Conservation (phyloP, 2,113 vertebrate species). For the Proterorhinus semilunaris region DNA sequence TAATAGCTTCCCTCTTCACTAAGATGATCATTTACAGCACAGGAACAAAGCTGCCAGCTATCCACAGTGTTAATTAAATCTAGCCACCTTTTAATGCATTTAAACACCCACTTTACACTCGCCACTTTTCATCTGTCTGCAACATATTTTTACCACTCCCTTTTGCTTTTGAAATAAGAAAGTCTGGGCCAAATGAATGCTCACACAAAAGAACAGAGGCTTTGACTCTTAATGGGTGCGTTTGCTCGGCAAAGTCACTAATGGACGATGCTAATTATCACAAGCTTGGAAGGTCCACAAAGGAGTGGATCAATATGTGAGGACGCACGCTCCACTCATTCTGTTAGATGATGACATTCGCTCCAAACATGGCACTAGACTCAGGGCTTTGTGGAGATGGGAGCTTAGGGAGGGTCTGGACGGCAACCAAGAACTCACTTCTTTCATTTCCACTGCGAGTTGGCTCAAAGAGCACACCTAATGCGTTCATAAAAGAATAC, state of each 20-base stretch:
- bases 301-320: constrained; percentile 79
- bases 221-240: constrained; percentile 79
- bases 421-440: constrained; percentile 55
- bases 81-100: constrained; percentile 74
- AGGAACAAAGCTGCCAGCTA: constrained; percentile 68
- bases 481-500: constrained; percentile 65
- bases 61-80: constrained; percentile 76
- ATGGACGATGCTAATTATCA: constrained; percentile 81
- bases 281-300: constrained; percentile 75
- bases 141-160: constrained; percentile 69
- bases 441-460: constrained; percentile 66
- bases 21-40: constrained; percentile 71
- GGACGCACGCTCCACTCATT: constrained; percentile 57
- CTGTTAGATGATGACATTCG: constrained; percentile 72
- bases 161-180: constrained; percentile 74
- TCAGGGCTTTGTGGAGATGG: constrained; percentile 60
- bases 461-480: constrained; percentile 63
- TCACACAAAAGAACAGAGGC: constrained; percentile 72
- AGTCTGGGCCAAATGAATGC: constrained; percentile 70
- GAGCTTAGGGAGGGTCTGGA: constrained; percentile 43
- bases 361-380: constrained; percentile 57
- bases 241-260: constrained; percentile 78
- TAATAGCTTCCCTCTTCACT: constrained; percentile 61
- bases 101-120: constrained; percentile 76
- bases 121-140: constrained; percentile 70